A percentile compares a stretch with the other conserved stretches of the same genome.
Conservation (phyloP, 2,888 invertebrate species). For the Zonitis immaculata region DNA sequence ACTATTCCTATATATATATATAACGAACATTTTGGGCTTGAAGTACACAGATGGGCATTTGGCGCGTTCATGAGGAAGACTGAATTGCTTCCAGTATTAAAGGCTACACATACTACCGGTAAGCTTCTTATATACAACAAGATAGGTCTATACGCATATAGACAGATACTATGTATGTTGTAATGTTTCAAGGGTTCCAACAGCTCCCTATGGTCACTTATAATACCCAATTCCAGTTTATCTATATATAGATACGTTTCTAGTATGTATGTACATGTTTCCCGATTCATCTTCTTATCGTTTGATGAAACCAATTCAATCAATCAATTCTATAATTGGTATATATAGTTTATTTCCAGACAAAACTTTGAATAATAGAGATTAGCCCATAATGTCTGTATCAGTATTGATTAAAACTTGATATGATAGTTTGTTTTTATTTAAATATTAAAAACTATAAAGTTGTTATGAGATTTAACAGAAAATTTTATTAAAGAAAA, state of each 20-base stretch:
- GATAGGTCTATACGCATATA: background rate
- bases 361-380: constrained; percentile 11
- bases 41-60: constrained; percentile 7
- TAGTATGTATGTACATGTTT: background rate
- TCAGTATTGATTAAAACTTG: background rate
- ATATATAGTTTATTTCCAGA: no score
- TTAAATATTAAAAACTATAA: background rate
- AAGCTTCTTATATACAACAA: constrained; percentile 14
- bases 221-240: constrained; percentile 8
- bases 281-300: constrained; percentile 11
- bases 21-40: background rate
- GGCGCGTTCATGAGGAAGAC: constrained; percentile 12
- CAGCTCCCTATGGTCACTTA: constrained; percentile 16
- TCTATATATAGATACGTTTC: background rate
- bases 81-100: constrained; percentile 7
- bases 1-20: background rate
- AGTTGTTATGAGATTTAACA: background rate
- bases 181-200: constrained; percentile 6
- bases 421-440: no score
- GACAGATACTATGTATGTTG: constrained; percentile 2
- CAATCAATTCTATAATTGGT: no score
- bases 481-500: background rate
- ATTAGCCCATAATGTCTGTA: background rate
- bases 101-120: constrained; percentile 1
- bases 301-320: constrained; percentile 7